Percentiles rank a stretch among this genome's conserved stretches.
Conservation (phyloP, 2,888 invertebrate genomes). For the Pterobdella sp. region DNA sequence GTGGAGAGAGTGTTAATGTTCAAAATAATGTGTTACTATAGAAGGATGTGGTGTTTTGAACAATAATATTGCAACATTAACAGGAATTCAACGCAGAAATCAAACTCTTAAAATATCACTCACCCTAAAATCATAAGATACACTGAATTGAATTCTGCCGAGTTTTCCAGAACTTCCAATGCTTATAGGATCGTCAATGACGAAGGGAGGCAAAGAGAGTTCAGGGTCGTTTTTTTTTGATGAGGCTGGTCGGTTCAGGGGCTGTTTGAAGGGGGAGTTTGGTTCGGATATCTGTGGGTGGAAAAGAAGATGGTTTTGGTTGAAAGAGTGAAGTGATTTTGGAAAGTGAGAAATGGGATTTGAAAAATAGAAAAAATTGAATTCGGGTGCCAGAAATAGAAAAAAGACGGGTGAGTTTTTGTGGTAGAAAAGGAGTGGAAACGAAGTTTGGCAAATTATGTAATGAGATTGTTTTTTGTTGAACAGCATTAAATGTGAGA, state of each 20-base stretch:
- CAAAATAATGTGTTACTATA: not conserved
- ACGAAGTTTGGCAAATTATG: too few species aligned
- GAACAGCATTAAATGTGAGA: too few species aligned
- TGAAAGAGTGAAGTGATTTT: not conserved
- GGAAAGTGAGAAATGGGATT: not conserved
- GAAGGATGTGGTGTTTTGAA: not conserved
- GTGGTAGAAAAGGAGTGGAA: too few species aligned
- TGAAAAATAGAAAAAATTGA: not conserved
- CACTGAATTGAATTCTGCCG: constrained; percentile 31
- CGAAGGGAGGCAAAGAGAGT: not conserved
- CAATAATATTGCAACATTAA: not conserved
- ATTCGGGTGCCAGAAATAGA: too few species aligned
- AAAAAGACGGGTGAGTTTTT: too few species aligned
- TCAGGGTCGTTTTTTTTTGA: constrained; percentile 1
- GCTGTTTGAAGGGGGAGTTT: constrained; percentile 26
- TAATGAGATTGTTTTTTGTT: too few species aligned
- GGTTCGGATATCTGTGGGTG: constrained; percentile 28
- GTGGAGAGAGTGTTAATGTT: not conserved
- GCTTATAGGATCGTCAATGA: constrained; percentile 28
- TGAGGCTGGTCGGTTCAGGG: not conserved
- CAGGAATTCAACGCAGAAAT: too few species aligned
- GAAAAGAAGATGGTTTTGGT: not conserved
- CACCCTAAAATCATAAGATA: constrained; percentile 29
- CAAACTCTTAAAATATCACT: too few species aligned
- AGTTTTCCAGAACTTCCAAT: constrained; percentile 16